Percentiles rank a stretch among this genome's conserved stretches.
Conservation (phyloP, 1,140 invertebrate genomes). For the Temnothorax longispinosus region DNA sequence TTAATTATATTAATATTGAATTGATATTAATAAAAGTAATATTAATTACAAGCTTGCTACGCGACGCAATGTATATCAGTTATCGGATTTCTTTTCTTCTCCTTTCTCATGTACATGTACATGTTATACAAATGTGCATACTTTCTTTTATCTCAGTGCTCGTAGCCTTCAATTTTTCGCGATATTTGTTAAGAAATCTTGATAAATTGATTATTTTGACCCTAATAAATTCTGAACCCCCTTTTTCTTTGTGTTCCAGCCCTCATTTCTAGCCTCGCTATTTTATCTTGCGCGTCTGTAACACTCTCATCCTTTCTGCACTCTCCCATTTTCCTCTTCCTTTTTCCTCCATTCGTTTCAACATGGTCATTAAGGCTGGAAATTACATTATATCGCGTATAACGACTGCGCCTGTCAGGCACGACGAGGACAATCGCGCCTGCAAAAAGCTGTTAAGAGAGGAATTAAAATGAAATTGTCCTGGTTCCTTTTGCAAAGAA, state of each 20-base stretch:
- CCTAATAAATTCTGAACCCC: slow-evolving; percentile 64
- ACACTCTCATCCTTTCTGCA: slow-evolving; percentile 44
- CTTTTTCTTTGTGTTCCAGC: slow-evolving; percentile 55
- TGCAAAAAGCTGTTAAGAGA: slow-evolving; percentile 62
- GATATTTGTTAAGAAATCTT: slow-evolving; percentile 41
- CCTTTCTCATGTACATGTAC: not conserved
- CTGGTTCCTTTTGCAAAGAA: slow-evolving; percentile 49
- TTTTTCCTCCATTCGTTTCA: slow-evolving; percentile 60
- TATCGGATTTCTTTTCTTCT: not conserved
- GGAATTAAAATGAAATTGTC: slow-evolving; percentile 62
- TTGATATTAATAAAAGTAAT: not conserved
- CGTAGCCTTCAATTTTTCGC: slow-evolving; percentile 19
- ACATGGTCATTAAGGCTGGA: slow-evolving; percentile 69
- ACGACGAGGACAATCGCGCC: slow-evolving; percentile 63
- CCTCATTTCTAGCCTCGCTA: slow-evolving; percentile 32
- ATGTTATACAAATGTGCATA: not conserved
- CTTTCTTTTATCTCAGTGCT: not conserved
- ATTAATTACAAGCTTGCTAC: not conserved
- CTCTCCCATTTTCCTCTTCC: not conserved
- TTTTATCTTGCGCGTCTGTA: slow-evolving; percentile 63
- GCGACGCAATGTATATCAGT: not conserved
- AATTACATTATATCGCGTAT: slow-evolving; percentile 71
- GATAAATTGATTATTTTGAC: slow-evolving; percentile 66
- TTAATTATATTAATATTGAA: not conserved
- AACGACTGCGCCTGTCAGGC: slow-evolving; percentile 52